These are phyloP conservation scores for Dinothrombium tinctorium DNA, from an alignment of 1,140 invertebrate genomes.

Conservation along the genomic window DNA sequence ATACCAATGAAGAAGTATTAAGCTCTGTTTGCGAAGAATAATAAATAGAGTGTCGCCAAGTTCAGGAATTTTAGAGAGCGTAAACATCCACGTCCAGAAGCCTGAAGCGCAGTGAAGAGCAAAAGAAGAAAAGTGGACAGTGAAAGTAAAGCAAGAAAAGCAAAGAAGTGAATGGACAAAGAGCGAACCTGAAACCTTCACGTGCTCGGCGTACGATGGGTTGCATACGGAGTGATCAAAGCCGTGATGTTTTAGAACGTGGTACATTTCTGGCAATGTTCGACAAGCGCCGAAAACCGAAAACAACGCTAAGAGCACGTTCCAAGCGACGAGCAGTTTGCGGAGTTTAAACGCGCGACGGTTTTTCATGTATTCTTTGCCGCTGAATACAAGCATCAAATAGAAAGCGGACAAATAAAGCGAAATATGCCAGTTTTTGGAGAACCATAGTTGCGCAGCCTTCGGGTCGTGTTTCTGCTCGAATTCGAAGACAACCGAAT, in stretches of 20 bases:
- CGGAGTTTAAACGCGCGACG: slow-evolving; percentile 30
- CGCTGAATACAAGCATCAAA: slow-evolving; percentile 35
- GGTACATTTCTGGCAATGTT: slow-evolving; percentile 45
- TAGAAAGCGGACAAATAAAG: slow-evolving; percentile 5
- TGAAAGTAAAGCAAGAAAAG: too few relatives aligned
- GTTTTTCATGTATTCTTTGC: slow-evolving; percentile 63
- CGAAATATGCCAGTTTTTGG: slow-evolving; percentile 6
- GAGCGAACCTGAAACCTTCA: too few relatives aligned
- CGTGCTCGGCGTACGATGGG: slow-evolving; percentile 50
- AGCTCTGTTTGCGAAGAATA: slow-evolving; percentile 73
- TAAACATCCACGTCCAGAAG: slow-evolving; percentile 1
- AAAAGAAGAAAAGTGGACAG: too few relatives aligned
- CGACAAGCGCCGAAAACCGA: slow-evolving; percentile 1
- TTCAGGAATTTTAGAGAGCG: slow-evolving; percentile 21
- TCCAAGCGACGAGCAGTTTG: background rate
- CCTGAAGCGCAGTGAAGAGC: too few relatives aligned
- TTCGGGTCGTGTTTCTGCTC: slow-evolving; percentile 4
- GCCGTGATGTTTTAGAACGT: slow-evolving; percentile 28
- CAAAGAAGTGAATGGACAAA: too few relatives aligned
- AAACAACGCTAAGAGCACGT: background rate
- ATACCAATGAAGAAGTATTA: slow-evolving; percentile 90
- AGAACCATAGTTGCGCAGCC: slow-evolving; percentile 5
- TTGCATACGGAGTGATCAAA: slow-evolving; percentile 3
- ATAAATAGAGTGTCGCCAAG: slow-evolving; percentile 91
- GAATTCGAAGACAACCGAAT: slow-evolving; percentile 22